Conservation (phyloP, 2,113 vertebrate genomes). For the Chlorodrepanis virens region DNA sequence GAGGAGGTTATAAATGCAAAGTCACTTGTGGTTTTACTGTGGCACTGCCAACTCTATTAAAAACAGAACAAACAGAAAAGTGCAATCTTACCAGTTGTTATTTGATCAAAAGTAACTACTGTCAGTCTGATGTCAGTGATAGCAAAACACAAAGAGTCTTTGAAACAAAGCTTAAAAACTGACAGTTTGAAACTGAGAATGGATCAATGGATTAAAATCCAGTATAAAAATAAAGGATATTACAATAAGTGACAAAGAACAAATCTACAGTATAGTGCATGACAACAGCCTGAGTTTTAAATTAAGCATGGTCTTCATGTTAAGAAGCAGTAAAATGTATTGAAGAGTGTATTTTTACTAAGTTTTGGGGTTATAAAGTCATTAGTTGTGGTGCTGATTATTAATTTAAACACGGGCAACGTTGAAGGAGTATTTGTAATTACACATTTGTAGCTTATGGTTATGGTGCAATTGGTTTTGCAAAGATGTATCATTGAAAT, state of each 20-base stretch:
- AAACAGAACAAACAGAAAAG: conserved; percentile 37
- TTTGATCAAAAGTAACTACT: not conserved
- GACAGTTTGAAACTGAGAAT: not conserved
- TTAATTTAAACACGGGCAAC: not conserved
- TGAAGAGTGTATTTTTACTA: not conserved
- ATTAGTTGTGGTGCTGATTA: not conserved
- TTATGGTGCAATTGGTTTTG: not conserved
- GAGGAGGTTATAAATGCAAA: conserved; percentile 97
- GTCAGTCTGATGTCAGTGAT: not conserved
- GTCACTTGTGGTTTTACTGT: conserved; percentile 92
- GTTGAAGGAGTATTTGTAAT: not conserved
- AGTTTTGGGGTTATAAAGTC: not conserved
- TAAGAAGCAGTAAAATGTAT: not conserved
- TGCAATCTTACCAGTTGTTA: not conserved
- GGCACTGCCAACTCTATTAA: conserved; percentile 93
- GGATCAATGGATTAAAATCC: not conserved
- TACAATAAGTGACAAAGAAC: not conserved
- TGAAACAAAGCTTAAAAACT: not conserved
- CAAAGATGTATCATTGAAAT: not conserved
- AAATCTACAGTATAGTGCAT: not conserved
- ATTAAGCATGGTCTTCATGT: not conserved
- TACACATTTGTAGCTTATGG: not conserved
- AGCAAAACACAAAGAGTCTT: not conserved
- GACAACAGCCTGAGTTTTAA: not conserved
- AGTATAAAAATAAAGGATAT: not conserved